A percentile compares a stretch with the other conserved stretches of the same genome.
Evolutionary conservation across 2,888 invertebrate species (phyloP).

Genomic region (Calameuta pallipes): DNA sequence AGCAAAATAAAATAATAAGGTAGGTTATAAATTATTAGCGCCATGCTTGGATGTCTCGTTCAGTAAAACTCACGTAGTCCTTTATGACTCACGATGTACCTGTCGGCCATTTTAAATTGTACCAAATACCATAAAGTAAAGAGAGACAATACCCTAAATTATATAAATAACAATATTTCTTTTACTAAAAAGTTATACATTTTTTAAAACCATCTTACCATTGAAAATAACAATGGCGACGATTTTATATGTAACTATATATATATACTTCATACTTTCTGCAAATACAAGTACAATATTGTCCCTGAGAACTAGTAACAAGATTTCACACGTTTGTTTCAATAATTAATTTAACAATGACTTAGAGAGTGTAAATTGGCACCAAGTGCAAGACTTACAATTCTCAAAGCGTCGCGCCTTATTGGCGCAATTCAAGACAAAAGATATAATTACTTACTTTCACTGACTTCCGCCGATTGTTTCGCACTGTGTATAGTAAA

Average conservation of each 20-base stretch:
- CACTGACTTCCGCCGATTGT: constrained; percentile 30
- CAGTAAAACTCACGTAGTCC: neutral
- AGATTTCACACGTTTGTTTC: neutral
- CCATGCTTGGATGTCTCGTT: neutral
- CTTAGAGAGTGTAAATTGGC: neutral
- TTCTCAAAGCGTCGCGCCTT: neutral
- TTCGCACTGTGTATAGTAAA: neutral
- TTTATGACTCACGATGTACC: neutral
- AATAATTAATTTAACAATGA: neutral
- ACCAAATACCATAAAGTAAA: neutral
- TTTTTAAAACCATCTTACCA: neutral
- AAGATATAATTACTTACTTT: constrained; percentile 21
- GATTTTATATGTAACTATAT: neutral
- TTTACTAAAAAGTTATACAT: neutral
- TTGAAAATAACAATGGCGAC: neutral
- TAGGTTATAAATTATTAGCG: neutral
- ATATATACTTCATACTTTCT: neutral
- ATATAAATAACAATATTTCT: neutral
- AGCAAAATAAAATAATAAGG: neutral
- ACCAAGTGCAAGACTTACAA: neutral
- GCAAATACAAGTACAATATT: neutral
- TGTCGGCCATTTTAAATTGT: neutral
- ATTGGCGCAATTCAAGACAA: constrained; percentile 1
- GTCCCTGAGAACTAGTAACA: neutral
- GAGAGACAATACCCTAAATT: neutral